These are phyloP conservation scores for Alloplasta piceator DNA, from an alignment of 2,888 invertebrate species.

Conservation along the genomic window DNA sequence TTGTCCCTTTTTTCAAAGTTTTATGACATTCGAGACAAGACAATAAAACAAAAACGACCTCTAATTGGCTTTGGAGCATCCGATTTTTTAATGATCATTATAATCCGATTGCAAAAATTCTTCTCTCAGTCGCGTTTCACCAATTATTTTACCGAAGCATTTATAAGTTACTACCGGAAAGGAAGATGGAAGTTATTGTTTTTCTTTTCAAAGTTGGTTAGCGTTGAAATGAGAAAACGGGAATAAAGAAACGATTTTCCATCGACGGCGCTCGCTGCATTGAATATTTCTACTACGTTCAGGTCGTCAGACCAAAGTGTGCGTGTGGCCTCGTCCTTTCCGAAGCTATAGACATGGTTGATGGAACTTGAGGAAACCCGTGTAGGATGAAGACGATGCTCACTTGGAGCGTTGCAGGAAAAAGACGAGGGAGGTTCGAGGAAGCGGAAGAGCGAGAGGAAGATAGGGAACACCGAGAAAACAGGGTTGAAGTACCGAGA, in stretches of 20 bases:
- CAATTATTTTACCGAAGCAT: too few relatives aligned
- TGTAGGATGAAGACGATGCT: conserved; percentile 34
- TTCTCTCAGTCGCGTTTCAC: too few relatives aligned
- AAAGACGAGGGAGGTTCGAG: conserved; percentile 9
- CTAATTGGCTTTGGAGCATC: too few relatives aligned
- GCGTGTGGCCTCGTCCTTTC: conserved; percentile 10
- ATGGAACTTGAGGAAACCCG: conserved; percentile 27
- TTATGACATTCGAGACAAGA: background rate
- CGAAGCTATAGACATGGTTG: background rate
- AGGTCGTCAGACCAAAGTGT: conserved; percentile 12
- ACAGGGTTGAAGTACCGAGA: conserved; percentile 4
- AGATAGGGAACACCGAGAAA: conserved; percentile 35
- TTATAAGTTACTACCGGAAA: too few relatives aligned
- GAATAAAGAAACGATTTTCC: background rate
- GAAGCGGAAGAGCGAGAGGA: conserved; percentile 2
- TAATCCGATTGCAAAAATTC: too few relatives aligned
- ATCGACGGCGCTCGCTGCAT: background rate
- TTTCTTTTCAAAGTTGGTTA: too few relatives aligned
- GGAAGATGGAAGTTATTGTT: too few relatives aligned
- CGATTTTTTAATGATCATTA: too few relatives aligned
- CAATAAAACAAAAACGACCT: too few relatives aligned
- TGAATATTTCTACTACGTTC: conserved; percentile 37
- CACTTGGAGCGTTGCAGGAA: conserved; percentile 18
- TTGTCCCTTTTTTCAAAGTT: background rate
- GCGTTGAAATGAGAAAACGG: too few relatives aligned